Conservation (phyloP, 2,113 vertebrate genomes). For the Mystacornis crossleyi region DNA sequence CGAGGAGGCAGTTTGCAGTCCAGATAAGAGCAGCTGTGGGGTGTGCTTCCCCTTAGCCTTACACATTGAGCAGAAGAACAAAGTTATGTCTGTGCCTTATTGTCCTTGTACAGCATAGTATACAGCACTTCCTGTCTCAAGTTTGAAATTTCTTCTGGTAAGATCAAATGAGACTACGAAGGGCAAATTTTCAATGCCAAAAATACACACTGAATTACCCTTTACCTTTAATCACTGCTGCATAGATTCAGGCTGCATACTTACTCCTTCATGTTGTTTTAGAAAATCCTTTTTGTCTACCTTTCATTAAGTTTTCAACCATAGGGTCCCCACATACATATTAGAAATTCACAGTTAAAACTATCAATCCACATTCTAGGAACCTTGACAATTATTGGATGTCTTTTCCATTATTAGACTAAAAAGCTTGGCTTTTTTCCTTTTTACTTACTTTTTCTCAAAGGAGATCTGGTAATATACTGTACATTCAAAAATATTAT, state of each 20-base stretch:
- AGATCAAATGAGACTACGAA: neutral
- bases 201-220: neutral
- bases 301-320: conserved; percentile 1
- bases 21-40: fast-evolving
- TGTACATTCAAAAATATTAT: neutral
- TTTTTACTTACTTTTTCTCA: neutral
- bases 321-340: neutral
- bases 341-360: neutral
- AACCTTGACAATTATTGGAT: neutral
- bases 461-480: neutral
- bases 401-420: neutral
- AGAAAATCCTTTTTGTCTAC: conserved; percentile 3
- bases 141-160: neutral
- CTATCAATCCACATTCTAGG: neutral
- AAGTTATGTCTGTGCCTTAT: neutral
- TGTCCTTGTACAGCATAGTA: neutral
- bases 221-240: conserved; percentile 19
- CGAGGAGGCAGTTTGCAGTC: neutral
- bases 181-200: neutral
- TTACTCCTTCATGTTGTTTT: neutral
- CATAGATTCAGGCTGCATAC: neutral
- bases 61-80: neutral
- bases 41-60: neutral
- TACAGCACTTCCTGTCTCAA: neutral
- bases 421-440: neutral